Evolutionary conservation across 2,888 invertebrate species (phyloP).

Genomic region (Pecten maximus): DNA sequence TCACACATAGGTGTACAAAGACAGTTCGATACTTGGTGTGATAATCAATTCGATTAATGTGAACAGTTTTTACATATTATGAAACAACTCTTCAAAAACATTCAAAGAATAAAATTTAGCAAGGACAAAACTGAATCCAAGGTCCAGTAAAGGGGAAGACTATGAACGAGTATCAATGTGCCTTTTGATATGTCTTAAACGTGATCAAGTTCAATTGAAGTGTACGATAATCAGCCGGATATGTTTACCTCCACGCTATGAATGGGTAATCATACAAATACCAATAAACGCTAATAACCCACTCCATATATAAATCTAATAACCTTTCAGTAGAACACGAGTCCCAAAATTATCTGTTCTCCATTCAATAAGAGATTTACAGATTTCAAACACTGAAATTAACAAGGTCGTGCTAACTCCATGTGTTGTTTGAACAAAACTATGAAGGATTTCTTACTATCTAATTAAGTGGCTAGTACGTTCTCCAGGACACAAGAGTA

Average conservation of each 20-base stretch:
- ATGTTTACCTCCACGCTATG: not conserved
- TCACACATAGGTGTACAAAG: constrained; percentile 4
- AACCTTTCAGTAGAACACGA: not conserved
- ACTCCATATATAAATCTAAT: not conserved
- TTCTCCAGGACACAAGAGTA: not conserved
- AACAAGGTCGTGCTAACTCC: not conserved
- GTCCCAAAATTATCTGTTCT: not conserved
- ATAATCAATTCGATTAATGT: constrained; percentile 8
- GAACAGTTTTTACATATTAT: not conserved
- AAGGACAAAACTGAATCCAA: not conserved
- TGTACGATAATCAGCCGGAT: not conserved
- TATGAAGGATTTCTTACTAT: not conserved
- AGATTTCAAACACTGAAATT: not conserved
- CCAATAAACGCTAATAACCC: not conserved
- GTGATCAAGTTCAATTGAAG: not conserved
- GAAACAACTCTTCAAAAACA: not conserved
- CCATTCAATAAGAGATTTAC: not conserved
- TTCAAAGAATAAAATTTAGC: not conserved
- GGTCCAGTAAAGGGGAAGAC: not conserved
- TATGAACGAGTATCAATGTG: not conserved
- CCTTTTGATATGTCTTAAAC: not conserved
- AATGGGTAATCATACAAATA: not conserved
- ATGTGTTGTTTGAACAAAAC: not conserved
- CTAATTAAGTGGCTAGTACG: not conserved
- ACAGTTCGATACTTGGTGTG: not conserved